Conservation (phyloP, 2,797 vertebrate species). For the Sebastes matsubarae region DNA sequence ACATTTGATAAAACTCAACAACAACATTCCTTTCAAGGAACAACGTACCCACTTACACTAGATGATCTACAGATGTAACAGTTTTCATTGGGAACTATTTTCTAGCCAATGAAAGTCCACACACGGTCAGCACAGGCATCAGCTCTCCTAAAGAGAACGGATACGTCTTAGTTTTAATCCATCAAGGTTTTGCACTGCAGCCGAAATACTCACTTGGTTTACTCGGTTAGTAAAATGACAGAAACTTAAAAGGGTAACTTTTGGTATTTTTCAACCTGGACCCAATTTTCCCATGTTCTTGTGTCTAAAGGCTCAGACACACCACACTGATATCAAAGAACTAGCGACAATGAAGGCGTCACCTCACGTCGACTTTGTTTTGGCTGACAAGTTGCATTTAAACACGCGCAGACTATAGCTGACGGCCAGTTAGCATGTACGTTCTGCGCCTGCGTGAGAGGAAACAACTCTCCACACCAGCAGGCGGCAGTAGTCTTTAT, state of each 20-base stretch:
- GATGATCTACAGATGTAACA: background rate
- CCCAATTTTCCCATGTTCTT: too few species aligned
- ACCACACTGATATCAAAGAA: too few species aligned
- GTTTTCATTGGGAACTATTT: background rate
- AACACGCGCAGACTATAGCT: too few species aligned
- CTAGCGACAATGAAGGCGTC: too few species aligned
- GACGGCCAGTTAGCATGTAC: too few species aligned
- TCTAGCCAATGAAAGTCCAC: background rate
- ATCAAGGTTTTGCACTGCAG: background rate
- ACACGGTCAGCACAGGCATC: background rate
- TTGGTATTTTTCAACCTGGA: too few species aligned
- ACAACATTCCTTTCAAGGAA: background rate
- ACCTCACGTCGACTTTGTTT: rapidly evolving
- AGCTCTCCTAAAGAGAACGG: background rate
- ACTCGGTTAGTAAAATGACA: background rate
- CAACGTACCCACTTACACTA: rapidly evolving
- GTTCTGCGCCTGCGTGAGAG: too few species aligned
- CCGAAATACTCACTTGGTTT: background rate
- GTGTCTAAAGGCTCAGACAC: too few species aligned
- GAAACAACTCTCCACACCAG: too few species aligned
- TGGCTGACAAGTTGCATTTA: too few species aligned
- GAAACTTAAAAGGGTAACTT: background rate
- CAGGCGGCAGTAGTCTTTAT: too few species aligned
- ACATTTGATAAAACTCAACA: background rate
- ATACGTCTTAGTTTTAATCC: background rate